A percentile compares a stretch with the other conserved stretches of the same genome.
Evolutionary conservation across 2,888 invertebrate genomes (phyloP).

Genomic region (Carpatolechia fugitivella): DNA sequence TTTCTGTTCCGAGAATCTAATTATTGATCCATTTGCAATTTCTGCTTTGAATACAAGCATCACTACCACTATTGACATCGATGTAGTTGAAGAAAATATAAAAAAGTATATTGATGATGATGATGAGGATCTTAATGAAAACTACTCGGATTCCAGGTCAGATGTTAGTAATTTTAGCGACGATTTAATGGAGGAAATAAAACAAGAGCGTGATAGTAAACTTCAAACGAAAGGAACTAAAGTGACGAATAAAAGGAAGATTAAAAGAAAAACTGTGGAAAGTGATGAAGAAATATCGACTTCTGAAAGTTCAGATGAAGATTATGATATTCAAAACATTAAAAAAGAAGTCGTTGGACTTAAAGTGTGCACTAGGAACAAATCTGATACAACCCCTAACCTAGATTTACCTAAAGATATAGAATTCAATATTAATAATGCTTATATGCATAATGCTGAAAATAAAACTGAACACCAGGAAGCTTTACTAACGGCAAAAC

Average conservation of each 20-base stretch:
- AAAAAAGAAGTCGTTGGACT: neutral
- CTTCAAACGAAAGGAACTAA: neutral
- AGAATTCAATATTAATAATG: neutral
- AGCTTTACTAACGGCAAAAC: neutral
- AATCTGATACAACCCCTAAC: neutral
- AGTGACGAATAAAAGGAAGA: no score
- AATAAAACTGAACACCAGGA: neutral
- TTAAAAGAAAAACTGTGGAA: neutral
- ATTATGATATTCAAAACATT: neutral
- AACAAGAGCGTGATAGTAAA: neutral
- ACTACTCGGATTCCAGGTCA: neutral
- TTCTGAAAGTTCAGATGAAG: neutral
- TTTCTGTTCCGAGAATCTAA: no score
- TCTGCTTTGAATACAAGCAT: neutral
- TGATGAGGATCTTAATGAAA: neutral
- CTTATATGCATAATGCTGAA: neutral
- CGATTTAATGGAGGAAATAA: neutral
- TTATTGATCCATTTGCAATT: no score
- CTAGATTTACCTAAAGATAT: no score
- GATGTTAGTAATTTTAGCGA: conserved; percentile 1
- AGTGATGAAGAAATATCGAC: neutral
- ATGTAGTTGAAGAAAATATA: neutral
- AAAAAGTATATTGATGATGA: neutral
- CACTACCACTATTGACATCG: neutral
- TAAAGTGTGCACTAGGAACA: neutral